Evolutionary conservation across 2,113 vertebrate genomes (phyloP).

Genomic region (Raja brachyura): DNA sequence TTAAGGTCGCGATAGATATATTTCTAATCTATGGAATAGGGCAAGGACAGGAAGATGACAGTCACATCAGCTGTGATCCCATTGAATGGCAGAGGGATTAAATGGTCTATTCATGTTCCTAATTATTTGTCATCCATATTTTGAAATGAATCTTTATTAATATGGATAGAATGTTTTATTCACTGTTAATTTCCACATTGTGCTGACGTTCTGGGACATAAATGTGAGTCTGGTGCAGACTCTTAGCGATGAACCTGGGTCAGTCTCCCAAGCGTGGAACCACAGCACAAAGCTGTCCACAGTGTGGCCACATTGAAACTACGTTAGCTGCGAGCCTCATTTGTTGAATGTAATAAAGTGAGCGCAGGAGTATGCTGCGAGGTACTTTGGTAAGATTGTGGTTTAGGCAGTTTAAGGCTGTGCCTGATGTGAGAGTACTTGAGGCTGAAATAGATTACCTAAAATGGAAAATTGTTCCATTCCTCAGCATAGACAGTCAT

Average conservation of each 20-base stretch:
- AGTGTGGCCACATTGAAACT: background rate
- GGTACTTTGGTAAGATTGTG: background rate
- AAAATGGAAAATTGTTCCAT: background rate
- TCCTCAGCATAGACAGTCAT: background rate
- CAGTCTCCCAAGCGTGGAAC: background rate
- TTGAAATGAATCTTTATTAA: background rate
- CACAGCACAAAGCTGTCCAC: background rate
- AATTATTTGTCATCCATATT: background rate
- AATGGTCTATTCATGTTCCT: no score
- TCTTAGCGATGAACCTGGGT: no score
- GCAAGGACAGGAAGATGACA: no score
- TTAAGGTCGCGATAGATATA: no score
- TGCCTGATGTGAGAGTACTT: background rate
- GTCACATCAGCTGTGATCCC: no score
- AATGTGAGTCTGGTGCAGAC: background rate
- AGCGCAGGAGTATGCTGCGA: background rate
- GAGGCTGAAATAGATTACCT: background rate
- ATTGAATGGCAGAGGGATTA: no score
- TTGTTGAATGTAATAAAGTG: background rate
- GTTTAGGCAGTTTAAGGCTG: background rate
- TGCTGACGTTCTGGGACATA: background rate
- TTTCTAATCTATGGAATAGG: no score
- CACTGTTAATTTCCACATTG: background rate
- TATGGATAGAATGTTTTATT: background rate
- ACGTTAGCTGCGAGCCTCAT: background rate